Evolutionary conservation across 2,888 invertebrate genomes (phyloP), one percentile per base, ranked within the genome.

Genomic region (Tubulanus polymorphus): DNA sequence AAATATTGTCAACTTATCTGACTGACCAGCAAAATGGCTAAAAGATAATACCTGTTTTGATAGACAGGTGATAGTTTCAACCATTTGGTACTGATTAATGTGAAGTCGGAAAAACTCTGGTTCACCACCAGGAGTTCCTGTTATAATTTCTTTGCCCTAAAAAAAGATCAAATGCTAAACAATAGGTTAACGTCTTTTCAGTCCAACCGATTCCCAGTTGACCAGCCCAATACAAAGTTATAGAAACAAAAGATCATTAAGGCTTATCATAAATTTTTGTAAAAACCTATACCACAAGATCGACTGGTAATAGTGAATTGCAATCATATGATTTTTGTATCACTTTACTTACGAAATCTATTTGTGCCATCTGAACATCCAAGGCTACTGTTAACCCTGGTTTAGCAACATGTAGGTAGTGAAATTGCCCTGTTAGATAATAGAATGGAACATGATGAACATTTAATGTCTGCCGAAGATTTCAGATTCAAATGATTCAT

Each of bases 51-150:
- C 77, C 67, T 71, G 60, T 55, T 66, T 73, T 25, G 74, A 66
- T 20, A 78, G 63, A 57, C 78, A 78, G 15, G 76, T 76, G 59
- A 79, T 71, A 12, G 75, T 78, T 55, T 79, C 76, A n/a, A 79
- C 64, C n/a, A 67, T 65, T 37, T 70, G 71, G 65, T 75, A 76
- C 57, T 74, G 70, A 63, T 78, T 78, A 51, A 79, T 59, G 55
- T 77, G 77, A 6, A 79, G 68, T 28, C 75, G 60, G 67, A 79
- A 76, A 56, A 74, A 79, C 28, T 69, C 73, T 8, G 55, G 61
- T 6, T 66, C 63, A 12, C 63, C 65, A 12, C 67, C 70, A 2
- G 71, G 65, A 8, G 55, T 60, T 3, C 77, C 78, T 26, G 78
- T 76, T 8, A 63, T 61, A 20, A 76, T 57, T 51, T 68, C 76